Evolutionary conservation across 2,888 invertebrate genomes (phyloP), one percentile per base, ranked within the genome.

Genomic region (Sesia bembeciformis): DNA sequence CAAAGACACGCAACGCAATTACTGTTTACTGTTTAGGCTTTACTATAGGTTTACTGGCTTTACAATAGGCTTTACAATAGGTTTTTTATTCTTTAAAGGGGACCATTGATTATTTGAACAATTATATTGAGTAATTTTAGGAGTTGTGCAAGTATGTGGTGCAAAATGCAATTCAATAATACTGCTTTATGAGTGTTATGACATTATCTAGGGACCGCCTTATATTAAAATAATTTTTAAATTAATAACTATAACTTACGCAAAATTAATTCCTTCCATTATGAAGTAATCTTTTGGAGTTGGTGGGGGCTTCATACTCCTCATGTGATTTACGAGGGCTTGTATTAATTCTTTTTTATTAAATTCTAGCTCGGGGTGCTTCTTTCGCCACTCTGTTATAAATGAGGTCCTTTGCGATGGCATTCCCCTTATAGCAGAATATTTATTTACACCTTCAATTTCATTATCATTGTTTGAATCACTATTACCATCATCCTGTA

Each of bases 281-380:
- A 73, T 53, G 62, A 60, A 83, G 57, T 66, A 78, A 52, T 77
- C 77, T 40, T 53, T 56, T 0, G 82, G 82, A 1, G 73, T 74
- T 3, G 61, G 55, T 0, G 86, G 84, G 2, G 74, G 65, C 49
- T 76, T 79, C 0, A 72, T 61, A 40, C 59, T 63, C 52, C 71
- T 72, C 86, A 87, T 86, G 0, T 81, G 72, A 51, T 71, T 70
- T 4, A 74, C 69, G 7, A 88, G 59, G 4, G 75, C 72, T 5
- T 68, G 61, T 0, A 86, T 61, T 2, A 88, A 61, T 5, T 67
- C 58, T 2, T 76, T 67, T 4, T 66, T 59, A 58, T 84, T 65
- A 0, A 69, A 59, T n/a, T 58, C 63, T 51, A 86, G 58, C 41
- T 82, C 78, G 0, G 76, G 77, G 56, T 78, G 73, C 39, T 70